Evolutionary conservation across 2,797 vertebrate genomes (phyloP), one percentile per base, ranked within the genome.

Genomic region (Yasuhikotakia modesta): DNA sequence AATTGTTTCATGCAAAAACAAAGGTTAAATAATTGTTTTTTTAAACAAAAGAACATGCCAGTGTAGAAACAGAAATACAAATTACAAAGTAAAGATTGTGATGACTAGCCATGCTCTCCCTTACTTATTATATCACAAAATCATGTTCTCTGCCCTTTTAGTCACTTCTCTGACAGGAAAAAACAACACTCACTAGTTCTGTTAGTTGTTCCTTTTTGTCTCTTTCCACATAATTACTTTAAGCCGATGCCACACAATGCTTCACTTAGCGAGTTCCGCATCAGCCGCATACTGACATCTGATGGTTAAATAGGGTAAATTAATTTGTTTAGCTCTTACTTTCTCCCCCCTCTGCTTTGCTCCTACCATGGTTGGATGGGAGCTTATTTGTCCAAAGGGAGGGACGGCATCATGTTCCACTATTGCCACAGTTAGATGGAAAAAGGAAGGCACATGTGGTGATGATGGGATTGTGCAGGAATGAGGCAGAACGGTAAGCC

Each of bases 251-350:
- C 74, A 80, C 17, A 79, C 53, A 58, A 58, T 65, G 58, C 27
- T 68, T 53, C 73, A 70, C 50, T 76, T 48, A 74, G 22, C 16
- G 2, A 76, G 12, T 68, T 79, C 73, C 63, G 69, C 52, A 52
- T 78, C 77, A 87, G 86, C 85, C 86, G 85, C 79, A 85, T 85
- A 82, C 88, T 90, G 89, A 89, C 87, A 90, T 88, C 86, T 89
- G 86, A 89, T 88, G 87, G 86, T 85, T 89, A 88, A 86, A 84
- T 78, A 68, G 73, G 82, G 84, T 86, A 88, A 86, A 90, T 88
- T 85, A 83, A 89, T 89, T 87, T 85, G 81, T 66, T 43, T 27
- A 50, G 64, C n/a, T 76, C 70, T 82, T 63, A 35, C 32, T 58
- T 52, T 64, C 8, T 32, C 27, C 22, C 53, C n/a, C 8, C n/a